Base-by-base conservation (phyloP, 1,140 invertebrate species). In the Meteorus sp. region DNA sequence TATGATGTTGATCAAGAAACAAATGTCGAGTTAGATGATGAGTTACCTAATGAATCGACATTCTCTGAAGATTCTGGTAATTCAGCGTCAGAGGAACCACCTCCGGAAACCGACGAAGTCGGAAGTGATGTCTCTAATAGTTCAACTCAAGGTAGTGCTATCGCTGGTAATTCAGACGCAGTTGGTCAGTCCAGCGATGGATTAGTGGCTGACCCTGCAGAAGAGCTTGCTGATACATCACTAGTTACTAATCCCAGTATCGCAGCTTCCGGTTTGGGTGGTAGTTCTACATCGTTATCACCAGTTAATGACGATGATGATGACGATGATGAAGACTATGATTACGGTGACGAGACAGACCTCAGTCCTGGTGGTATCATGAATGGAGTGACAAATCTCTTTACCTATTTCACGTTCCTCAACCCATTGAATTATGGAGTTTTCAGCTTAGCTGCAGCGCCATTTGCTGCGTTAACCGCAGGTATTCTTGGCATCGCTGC, bases 401-500 rank as follows among this genome's bases (percentile, higher is more conserved):
- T 77, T 41, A 58, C 70, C 0, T 75, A 72, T 3, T 72, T 79
- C n/a, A 71, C 68, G 0, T 71, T 74, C 9, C 31, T 80, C 1
- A 79, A 77, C 65, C 78, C 78, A 0, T 35, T 80, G 11, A 74
- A 76, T 62, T 80, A 80, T 25, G 68, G 76, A 0, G 66, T 80
- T 19, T 74, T 79, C 50, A 76, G 76, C 20, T 45, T 80, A 23
- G 67, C 75, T 2, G 69, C 76, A 1, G 75, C 78, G 0, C 78
- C 77, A 0, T 78, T 79, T 23, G 73, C 75, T 2, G 77, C 76
- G 2, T 67, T 78, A 9, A 76, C 77, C 0, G 78, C 77, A n/a
- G 76, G 77, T 0, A 23, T 78, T 6, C 45, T 79, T 3, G 77
- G 78, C 2, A 60, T 78, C 0, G 70, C 70, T 0, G 73, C 76